A percentile compares a stretch with the other conserved stretches of the same genome.
phyloP scores from a whole-genome alignment of 2,888 invertebrate species.

The Belgica antarctica region DNA sequence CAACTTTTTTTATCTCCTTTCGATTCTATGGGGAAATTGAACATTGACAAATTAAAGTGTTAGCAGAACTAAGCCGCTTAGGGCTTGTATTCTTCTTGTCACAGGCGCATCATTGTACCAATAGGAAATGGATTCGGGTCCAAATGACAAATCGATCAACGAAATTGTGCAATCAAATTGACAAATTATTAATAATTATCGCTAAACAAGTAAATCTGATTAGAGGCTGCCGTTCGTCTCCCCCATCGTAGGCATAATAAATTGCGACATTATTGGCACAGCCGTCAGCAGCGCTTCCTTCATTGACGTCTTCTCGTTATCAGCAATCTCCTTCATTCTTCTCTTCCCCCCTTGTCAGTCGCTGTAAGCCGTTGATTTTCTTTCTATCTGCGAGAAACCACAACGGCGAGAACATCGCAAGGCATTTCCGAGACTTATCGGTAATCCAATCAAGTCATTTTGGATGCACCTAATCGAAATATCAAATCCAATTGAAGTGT shows the following conservation, averaged over 20 bases:
- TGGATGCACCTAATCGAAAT: constrained; percentile 37
- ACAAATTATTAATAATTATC: constrained; percentile 24
- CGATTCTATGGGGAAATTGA: too few species aligned
- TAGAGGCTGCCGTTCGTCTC: neutral
- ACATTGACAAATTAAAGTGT: neutral
- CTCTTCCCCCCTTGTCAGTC: too few species aligned
- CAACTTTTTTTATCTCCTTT: too few species aligned
- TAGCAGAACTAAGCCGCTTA: constrained; percentile 4
- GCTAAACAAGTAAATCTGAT: neutral
- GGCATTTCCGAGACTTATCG: neutral
- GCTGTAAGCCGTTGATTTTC: neutral
- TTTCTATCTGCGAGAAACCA: neutral
- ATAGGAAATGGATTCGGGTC: neutral
- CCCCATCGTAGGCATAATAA: neutral
- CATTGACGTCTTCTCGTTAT: neutral
- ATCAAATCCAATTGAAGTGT: constrained; percentile 42
- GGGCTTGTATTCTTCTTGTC: neutral
- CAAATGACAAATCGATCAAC: too few species aligned
- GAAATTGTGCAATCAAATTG: constrained; percentile 24
- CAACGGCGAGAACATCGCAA: neutral
- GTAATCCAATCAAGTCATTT: constrained; percentile 42
- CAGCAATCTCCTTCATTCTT: neutral
- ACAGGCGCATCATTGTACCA: neutral
- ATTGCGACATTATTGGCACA: constrained; percentile 22
- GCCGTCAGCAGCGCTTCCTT: neutral